These are phyloP conservation scores for Aricia agestis DNA, from an alignment of 1,140 invertebrate genomes.

Conservation along the genomic window DNA sequence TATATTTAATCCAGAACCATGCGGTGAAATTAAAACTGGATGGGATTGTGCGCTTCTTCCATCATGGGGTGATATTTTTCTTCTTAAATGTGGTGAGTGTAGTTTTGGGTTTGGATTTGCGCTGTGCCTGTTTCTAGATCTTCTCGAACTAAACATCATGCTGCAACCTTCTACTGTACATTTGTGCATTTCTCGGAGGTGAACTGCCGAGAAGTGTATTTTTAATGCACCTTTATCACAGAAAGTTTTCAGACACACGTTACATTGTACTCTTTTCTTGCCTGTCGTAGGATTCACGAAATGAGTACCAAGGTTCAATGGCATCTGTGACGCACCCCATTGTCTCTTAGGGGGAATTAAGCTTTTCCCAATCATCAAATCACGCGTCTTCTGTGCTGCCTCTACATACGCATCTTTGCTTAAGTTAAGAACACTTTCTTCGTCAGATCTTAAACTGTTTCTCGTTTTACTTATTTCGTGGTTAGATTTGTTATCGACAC, in stretches of 20 bases:
- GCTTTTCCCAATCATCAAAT: conserved; percentile 81
- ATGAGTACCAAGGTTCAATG: conserved; percentile 90
- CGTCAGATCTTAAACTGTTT: conserved; percentile 78
- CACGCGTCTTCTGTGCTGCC: conserved; percentile 67
- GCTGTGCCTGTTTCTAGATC: conserved; percentile 96
- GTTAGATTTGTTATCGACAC: conserved; percentile 42
- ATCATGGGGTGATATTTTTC: conserved; percentile 95
- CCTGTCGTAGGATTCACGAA: conserved; percentile 94
- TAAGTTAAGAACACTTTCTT: conserved; percentile 84
- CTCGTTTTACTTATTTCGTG: conserved; percentile 38
- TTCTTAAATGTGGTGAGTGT: conserved; percentile 93
- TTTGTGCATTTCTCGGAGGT: conserved; percentile 99
- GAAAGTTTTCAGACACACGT: conserved; percentile 98
- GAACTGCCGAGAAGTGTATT: conserved; percentile 99
- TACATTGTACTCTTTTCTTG: conserved; percentile 98
- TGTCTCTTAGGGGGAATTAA: conserved; percentile 93
- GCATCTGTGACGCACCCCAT: conserved; percentile 89
- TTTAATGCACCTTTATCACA: conserved; percentile 99
- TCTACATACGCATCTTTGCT: conserved; percentile 77
- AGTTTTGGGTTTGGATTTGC: conserved; percentile 99
- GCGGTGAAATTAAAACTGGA: conserved; percentile 85
- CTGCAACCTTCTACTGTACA: conserved; percentile 99
- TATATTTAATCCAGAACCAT: conserved; percentile 76
- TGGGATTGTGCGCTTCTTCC: conserved; percentile 91
- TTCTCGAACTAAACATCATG: conserved; percentile 98